A percentile compares a stretch with the other conserved stretches of the same genome.
Conservation (phyloP, 2,888 invertebrate species). For the Drosophila flavopinicola region DNA sequence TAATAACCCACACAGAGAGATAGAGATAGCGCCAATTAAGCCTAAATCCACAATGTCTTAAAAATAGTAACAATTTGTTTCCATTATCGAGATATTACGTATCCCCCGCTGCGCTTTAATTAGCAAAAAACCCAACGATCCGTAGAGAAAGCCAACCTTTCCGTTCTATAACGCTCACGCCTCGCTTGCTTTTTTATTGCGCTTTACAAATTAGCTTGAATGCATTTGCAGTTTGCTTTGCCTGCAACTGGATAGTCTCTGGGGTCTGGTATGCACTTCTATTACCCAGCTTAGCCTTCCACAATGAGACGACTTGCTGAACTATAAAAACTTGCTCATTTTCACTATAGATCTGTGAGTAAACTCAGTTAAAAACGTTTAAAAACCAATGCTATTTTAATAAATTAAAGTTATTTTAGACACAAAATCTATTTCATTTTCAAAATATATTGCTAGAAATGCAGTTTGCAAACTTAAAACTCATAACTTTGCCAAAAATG, state of each 20-base stretch:
- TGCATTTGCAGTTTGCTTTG: constrained; percentile 34
- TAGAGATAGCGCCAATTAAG: constrained; percentile 42
- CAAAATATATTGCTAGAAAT: too few species aligned
- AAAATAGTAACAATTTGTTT: constrained; percentile 73
- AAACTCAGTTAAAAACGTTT: too few species aligned
- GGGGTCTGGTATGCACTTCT: background rate
- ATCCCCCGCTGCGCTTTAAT: constrained; percentile 32
- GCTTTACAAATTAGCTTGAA: constrained; percentile 49
- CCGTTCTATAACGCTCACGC: constrained; percentile 18
- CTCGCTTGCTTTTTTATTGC: constrained; percentile 46
- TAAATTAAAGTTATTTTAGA: too few species aligned
- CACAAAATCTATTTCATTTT: too few species aligned
- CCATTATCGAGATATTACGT: constrained; percentile 53
- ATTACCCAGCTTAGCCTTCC: constrained; percentile 8
- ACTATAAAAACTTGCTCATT: constrained; percentile 10
- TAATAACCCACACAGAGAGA: background rate
- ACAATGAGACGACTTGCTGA: constrained; percentile 1
- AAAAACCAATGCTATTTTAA: too few species aligned
- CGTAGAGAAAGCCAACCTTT: constrained; percentile 29
- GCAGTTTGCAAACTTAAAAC: too few species aligned
- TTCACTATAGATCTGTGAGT: background rate
- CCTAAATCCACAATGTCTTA: constrained; percentile 40
- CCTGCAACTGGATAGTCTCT: constrained; percentile 26
- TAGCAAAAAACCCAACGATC: constrained; percentile 2
- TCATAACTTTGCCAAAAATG: too few species aligned